phyloP scores from a whole-genome alignment of 1,140 invertebrate species.

The Drosophila subpulchrella region DNA sequence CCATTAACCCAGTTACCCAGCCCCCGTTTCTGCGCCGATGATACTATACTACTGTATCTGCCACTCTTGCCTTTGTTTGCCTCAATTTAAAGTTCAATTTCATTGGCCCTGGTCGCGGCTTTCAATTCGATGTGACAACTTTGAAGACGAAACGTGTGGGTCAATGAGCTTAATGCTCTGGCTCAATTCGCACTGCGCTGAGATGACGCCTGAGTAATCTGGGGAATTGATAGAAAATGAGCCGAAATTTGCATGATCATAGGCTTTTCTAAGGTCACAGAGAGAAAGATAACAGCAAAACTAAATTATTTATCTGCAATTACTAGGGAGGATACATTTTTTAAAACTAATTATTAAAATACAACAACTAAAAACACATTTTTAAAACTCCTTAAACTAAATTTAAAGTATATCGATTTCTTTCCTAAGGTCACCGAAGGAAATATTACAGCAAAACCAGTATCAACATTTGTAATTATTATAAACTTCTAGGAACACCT shows the following conservation, averaged over 20 bases:
- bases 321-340: too few species aligned
- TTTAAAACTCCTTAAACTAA: too few species aligned
- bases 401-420: too few species aligned
- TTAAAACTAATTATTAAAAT: too few species aligned
- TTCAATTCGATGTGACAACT: conserved; percentile 76
- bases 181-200: conserved; percentile 13
- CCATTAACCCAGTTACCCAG: conserved; percentile 76
- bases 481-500: too few species aligned
- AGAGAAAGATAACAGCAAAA: neutral
- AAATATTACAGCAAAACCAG: too few species aligned
- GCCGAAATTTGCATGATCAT: neutral
- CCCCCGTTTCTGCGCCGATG: conserved; percentile 18
- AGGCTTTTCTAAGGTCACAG: neutral
- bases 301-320: too few species aligned
- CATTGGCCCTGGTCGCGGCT: conserved; percentile 75
- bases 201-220: neutral
- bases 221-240: neutral
- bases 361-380: too few species aligned
- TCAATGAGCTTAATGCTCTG: conserved; percentile 68
- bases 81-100: conserved; percentile 83
- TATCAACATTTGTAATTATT: too few species aligned
- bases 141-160: conserved; percentile 69
- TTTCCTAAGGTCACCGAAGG: too few species aligned
- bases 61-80: conserved; percentile 62
- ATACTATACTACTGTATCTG: neutral